Evolutionary conservation across 2,113 vertebrate species (phyloP).

Genomic region (Elgaria multicarinata): DNA sequence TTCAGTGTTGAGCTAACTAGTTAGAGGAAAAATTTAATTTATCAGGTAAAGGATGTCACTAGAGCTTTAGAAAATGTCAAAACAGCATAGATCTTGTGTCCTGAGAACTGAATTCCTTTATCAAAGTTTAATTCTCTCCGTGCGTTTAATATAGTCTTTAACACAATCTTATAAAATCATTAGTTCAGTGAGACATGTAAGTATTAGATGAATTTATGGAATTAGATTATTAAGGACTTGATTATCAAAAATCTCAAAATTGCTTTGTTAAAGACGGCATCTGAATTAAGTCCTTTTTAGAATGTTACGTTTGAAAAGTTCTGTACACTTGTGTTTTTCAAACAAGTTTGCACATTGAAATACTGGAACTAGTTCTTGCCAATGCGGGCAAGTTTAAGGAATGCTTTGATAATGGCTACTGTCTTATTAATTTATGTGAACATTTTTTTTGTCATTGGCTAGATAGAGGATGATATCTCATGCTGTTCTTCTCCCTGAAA

Average conservation of each 20-base stretch:
- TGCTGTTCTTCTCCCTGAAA: not conserved
- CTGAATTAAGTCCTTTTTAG: not conserved
- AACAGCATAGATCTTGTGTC: constrained; percentile 20
- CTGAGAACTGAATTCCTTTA: not conserved
- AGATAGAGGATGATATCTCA: not conserved
- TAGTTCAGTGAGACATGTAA: not conserved
- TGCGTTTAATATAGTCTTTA: not conserved
- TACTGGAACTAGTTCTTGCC: not conserved
- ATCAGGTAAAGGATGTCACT: constrained; percentile 67
- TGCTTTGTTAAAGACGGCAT: not conserved
- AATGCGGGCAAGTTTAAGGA: not conserved
- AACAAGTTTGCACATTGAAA: not conserved
- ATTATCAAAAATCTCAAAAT: not conserved
- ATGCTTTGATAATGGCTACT: not conserved
- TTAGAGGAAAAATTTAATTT: constrained; percentile 25
- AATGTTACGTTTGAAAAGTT: not conserved
- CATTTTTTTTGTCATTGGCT: not conserved
- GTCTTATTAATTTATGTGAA: not conserved
- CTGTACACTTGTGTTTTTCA: not conserved
- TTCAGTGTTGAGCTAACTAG: constrained; percentile 44
- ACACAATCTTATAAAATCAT: not conserved
- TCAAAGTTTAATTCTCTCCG: not conserved
- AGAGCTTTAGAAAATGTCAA: constrained; percentile 62
- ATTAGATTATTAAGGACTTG: not conserved
- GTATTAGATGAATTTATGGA: not conserved